Evolutionary conservation across 2,888 invertebrate species (phyloP).

Genomic region (Pinctada fucata): DNA sequence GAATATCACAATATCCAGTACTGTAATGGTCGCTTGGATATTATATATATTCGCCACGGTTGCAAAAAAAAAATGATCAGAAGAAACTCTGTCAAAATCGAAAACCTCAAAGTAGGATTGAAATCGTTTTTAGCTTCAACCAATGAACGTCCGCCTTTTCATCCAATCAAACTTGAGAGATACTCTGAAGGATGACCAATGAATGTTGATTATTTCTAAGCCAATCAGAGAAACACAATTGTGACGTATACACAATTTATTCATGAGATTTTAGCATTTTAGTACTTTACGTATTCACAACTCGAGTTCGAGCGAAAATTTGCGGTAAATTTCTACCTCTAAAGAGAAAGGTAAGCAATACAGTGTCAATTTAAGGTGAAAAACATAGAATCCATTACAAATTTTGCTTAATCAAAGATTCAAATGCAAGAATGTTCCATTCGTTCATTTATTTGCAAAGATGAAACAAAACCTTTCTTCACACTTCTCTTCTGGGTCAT

Average conservation of each 20-base stretch:
- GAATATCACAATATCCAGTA: no score
- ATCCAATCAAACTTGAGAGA: constrained; percentile 28
- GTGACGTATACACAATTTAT: not conserved
- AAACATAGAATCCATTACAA: no score
- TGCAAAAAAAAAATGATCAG: no score
- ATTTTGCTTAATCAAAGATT: no score
- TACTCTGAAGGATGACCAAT: constrained; percentile 42
- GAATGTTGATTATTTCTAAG: constrained; percentile 18
- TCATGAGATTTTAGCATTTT: constrained; percentile 34
- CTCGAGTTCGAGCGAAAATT: constrained; percentile 1
- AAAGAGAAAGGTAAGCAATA: constrained; percentile 25
- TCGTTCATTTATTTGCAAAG: no score
- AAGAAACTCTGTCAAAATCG: no score
- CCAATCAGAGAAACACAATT: constrained; percentile 17
- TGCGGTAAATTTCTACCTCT: constrained; percentile 42
- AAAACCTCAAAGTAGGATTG: constrained; percentile 27
- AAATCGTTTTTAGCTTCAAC: constrained; percentile 24
- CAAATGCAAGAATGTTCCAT: no score
- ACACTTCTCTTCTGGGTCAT: no score
- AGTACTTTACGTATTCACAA: constrained; percentile 25
- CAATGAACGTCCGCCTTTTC: constrained; percentile 30
- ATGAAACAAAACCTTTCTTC: no score
- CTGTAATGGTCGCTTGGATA: no score
- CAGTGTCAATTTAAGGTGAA: no score
- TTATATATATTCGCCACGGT: no score